phyloP scores from a whole-genome alignment of 2,888 invertebrate species.

The Chorisops tibialis region DNA sequence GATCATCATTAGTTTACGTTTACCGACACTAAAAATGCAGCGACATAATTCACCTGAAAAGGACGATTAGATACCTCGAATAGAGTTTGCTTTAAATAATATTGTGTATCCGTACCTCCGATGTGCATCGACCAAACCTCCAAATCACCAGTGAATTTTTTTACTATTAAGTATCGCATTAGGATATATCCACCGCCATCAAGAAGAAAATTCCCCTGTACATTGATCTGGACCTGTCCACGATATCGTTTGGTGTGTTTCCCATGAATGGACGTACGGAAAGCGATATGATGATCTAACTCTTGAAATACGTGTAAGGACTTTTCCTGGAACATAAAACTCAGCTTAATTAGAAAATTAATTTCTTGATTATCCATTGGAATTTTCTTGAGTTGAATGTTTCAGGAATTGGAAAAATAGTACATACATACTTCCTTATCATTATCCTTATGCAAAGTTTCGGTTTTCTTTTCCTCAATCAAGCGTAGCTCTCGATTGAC shows the following conservation, averaged over 20 bases:
- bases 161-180: slow-evolving; percentile 16
- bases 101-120: not conserved
- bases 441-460: not conserved
- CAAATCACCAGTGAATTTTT: slow-evolving; percentile 5
- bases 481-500: not conserved
- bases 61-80: not conserved
- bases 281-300: not conserved
- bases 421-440: too few species aligned
- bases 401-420: too few species aligned
- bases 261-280: not conserved
- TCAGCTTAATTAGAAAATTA: not conserved
- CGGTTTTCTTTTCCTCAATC: slow-evolving; percentile 15
- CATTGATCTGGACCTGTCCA: not conserved
- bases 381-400: too few species aligned
- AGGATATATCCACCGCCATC: slow-evolving; percentile 13
- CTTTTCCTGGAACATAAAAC: slow-evolving; percentile 13
- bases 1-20: slow-evolving; percentile 20
- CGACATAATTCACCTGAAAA: slow-evolving; percentile 25
- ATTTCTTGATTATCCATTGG: too few species aligned
- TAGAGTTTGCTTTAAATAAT: too few species aligned
- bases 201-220: slow-evolving; percentile 1
- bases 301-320: slow-evolving; percentile 6
- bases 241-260: not conserved
- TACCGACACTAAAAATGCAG: slow-evolving; percentile 23
- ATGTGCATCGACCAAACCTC: slow-evolving; percentile 12